Percentiles rank a stretch among this genome's conserved stretches.
Conservation (phyloP, 2,113 vertebrate genomes). For the Semnornis frantzii region DNA sequence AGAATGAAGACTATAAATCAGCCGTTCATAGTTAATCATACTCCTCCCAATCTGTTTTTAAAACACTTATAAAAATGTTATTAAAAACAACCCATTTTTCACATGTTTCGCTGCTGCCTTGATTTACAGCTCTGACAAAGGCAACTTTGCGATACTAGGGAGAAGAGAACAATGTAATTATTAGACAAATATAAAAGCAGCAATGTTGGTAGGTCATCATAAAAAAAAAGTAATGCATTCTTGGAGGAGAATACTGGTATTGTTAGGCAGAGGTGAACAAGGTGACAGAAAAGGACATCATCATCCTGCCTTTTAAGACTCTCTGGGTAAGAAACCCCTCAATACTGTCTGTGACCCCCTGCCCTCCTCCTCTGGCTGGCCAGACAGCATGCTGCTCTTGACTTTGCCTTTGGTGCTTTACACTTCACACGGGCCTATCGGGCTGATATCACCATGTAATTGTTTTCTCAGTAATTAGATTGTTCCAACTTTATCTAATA, state of each 20-base stretch:
- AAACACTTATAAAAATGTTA: conserved; percentile 5
- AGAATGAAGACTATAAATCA: background rate
- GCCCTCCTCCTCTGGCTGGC: background rate
- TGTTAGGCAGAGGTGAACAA: conserved; percentile 5
- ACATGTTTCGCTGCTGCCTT: background rate
- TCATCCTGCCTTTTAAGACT: background rate
- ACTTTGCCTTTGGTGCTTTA: background rate
- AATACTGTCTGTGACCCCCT: background rate
- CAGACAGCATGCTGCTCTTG: background rate
- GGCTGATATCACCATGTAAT: background rate
- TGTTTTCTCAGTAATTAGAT: conserved; percentile 74
- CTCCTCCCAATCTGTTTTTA: background rate
- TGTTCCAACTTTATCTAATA: conserved; percentile 62
- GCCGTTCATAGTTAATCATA: background rate
- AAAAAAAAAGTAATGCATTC: background rate
- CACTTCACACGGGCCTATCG: fast-evolving
- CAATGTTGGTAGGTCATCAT: background rate
- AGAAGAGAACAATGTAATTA: conserved; percentile 14
- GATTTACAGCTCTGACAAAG: conserved; percentile 45
- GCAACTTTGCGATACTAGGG: background rate
- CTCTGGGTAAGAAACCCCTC: background rate
- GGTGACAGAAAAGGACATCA: background rate
- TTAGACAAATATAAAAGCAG: conserved; percentile 22
- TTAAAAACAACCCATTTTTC: conserved; percentile 31
- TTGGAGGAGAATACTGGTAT: conserved; percentile 6